Conservation (phyloP, 2,888 invertebrate genomes). For the Euspilapteryx auroguttella region DNA sequence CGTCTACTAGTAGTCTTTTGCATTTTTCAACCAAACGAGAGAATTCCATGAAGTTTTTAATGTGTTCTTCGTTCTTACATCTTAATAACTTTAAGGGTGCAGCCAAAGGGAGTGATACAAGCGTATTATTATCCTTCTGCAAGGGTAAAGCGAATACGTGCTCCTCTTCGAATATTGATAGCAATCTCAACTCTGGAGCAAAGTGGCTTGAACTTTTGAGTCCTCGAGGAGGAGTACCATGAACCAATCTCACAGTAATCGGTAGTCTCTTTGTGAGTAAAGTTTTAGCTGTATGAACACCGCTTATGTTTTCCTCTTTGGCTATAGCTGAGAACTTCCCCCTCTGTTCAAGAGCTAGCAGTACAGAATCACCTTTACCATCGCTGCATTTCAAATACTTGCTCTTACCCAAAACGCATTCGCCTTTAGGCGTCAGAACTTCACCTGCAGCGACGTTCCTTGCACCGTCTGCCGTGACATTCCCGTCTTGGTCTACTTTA, state of each 20-base stretch:
- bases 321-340: constrained; percentile 92
- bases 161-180: constrained; percentile 86
- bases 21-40: constrained; percentile 78
- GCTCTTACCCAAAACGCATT: constrained; percentile 68
- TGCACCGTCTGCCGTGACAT: constrained; percentile 68
- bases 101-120: constrained; percentile 82
- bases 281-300: constrained; percentile 90
- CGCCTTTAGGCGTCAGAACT: constrained; percentile 77
- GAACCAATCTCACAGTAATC: constrained; percentile 87
- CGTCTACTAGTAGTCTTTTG: constrained; percentile 71
- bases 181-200: constrained; percentile 79
- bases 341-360: constrained; percentile 83
- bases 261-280: constrained; percentile 88
- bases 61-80: constrained; percentile 80
- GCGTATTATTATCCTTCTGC: constrained; percentile 75
- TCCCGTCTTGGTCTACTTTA: constrained; percentile 63
- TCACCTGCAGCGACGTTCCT: constrained; percentile 82
- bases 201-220: constrained; percentile 81
- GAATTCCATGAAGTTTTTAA: constrained; percentile 75
- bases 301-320: constrained; percentile 91
- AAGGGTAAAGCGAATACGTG: constrained; percentile 82
- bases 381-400: constrained; percentile 88
- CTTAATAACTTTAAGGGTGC: constrained; percentile 84
- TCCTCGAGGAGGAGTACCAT: constrained; percentile 85
- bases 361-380: constrained; percentile 78